phyloP scores from a whole-genome alignment of 2,113 vertebrate species.

The Lamprotornis superbus region DNA sequence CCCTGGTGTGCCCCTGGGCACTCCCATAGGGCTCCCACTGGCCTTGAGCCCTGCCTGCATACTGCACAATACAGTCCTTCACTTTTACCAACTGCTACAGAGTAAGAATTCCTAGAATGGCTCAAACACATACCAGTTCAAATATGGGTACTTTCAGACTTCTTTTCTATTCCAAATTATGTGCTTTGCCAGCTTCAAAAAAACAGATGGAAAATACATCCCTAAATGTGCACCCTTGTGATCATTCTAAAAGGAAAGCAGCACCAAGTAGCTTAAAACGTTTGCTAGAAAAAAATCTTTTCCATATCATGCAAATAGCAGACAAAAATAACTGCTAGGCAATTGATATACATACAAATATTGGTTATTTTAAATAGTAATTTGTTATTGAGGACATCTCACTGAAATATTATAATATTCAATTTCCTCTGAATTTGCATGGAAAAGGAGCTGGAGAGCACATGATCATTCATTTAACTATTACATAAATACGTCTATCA shows the following conservation, averaged over 20 bases:
- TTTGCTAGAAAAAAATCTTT: slow-evolving; percentile 57
- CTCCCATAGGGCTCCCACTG: not conserved
- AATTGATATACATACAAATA: slow-evolving; percentile 72
- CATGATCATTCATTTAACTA: slow-evolving; percentile 63
- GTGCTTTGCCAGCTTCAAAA: slow-evolving; percentile 66
- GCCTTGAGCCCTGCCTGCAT: not conserved
- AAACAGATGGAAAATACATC: slow-evolving; percentile 46
- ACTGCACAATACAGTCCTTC: not conserved
- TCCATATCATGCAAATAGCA: slow-evolving; percentile 69
- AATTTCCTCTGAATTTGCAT: slow-evolving; percentile 66
- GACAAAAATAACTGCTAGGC: slow-evolving; percentile 69
- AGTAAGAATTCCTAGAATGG: slow-evolving; percentile 36
- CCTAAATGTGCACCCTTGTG: slow-evolving; percentile 66
- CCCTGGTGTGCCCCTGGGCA: not conserved
- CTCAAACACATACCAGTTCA: slow-evolving; percentile 33
- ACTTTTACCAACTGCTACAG: not conserved
- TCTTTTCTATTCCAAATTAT: slow-evolving; percentile 54
- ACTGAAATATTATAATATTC: slow-evolving; percentile 67
- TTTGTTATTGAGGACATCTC: slow-evolving; percentile 66
- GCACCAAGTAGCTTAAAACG: slow-evolving; percentile 64
- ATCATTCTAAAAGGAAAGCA: slow-evolving; percentile 64
- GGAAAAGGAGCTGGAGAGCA: slow-evolving; percentile 38
- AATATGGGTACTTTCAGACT: slow-evolving; percentile 51
- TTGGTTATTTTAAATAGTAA: slow-evolving; percentile 69
- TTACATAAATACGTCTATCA: slow-evolving; percentile 50